A percentile compares a stretch with the other conserved stretches of the same genome.
phyloP scores from a whole-genome alignment of 2,888 invertebrate genomes.

The Drosophila borealis region DNA sequence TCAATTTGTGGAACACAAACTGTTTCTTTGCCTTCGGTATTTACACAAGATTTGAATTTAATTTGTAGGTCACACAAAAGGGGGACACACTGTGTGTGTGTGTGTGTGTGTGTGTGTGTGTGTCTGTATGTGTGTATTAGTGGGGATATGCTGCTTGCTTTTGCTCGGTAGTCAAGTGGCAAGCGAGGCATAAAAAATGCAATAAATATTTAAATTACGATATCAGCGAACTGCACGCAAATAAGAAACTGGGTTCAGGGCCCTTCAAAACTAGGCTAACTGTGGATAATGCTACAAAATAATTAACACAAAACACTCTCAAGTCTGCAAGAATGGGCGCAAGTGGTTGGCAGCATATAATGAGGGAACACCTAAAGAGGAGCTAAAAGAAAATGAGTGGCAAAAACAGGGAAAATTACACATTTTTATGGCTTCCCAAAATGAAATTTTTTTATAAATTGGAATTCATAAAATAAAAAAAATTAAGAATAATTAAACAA shows the following conservation, averaged over 20 bases:
- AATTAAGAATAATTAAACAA: too few relatives aligned
- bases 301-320: slow-evolving; percentile 52
- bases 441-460: too few relatives aligned
- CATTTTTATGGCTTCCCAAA: too few relatives aligned
- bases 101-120: slow-evolving; percentile 19
- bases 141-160: slow-evolving; percentile 40
- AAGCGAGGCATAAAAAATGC: slow-evolving; percentile 72
- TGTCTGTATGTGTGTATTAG: slow-evolving; percentile 18
- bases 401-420: too few relatives aligned
- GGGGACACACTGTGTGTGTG: slow-evolving; percentile 38
- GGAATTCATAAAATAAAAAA: too few relatives aligned
- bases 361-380: neutral
- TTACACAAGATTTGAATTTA: slow-evolving; percentile 76
- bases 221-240: slow-evolving; percentile 73
- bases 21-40: slow-evolving; percentile 50
- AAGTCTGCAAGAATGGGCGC: neutral
- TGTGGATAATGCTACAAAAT: slow-evolving; percentile 62
- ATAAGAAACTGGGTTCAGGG: slow-evolving; percentile 61
- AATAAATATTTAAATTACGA: slow-evolving; percentile 77
- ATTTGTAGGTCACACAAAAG: slow-evolving; percentile 78
- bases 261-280: slow-evolving; percentile 68
- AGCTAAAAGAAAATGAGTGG: neutral
- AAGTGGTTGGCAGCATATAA: neutral
- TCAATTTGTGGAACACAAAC: slow-evolving; percentile 67
- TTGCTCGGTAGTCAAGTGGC: slow-evolving; percentile 56